Evolutionary conservation across 1,140 invertebrate genomes (phyloP).

Genomic region (Luehdorfia chinensis): DNA sequence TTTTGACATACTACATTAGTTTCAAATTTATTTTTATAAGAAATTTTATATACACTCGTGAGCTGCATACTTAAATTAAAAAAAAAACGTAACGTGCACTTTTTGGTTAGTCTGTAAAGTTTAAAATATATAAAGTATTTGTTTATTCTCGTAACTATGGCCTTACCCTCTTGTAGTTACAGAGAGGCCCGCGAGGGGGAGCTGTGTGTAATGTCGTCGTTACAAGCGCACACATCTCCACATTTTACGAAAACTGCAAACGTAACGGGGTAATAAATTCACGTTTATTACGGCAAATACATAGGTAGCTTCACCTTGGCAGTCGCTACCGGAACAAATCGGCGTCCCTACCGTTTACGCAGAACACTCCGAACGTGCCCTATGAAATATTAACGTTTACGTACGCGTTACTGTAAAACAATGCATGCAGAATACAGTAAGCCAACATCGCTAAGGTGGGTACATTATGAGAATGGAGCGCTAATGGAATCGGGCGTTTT

Average conservation of each 20-base stretch:
- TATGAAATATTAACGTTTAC: constrained; percentile 57
- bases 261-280: constrained; percentile 70
- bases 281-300: constrained; percentile 69
- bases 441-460: constrained; percentile 36
- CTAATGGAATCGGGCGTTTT: constrained; percentile 50
- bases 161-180: too few species aligned
- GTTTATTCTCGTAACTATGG: too few species aligned
- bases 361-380: constrained; percentile 37
- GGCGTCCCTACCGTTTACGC: constrained; percentile 39
- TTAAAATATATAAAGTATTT: too few species aligned
- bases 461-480: constrained; percentile 48
- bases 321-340: constrained; percentile 62
- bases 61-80: too few species aligned
- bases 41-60: too few species aligned
- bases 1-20: too few species aligned
- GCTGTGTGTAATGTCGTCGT: constrained; percentile 38
- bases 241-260: constrained; percentile 71
- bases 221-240: constrained; percentile 52
- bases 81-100: too few species aligned
- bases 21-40: too few species aligned
- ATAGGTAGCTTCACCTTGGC: constrained; percentile 39
- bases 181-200: constrained; percentile 5
- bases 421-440: constrained; percentile 30
- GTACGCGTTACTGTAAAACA: constrained; percentile 39
- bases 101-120: too few species aligned